Evolutionary conservation across 2,113 vertebrate genomes (phyloP).

Genomic region (Recurvirostra avosetta): DNA sequence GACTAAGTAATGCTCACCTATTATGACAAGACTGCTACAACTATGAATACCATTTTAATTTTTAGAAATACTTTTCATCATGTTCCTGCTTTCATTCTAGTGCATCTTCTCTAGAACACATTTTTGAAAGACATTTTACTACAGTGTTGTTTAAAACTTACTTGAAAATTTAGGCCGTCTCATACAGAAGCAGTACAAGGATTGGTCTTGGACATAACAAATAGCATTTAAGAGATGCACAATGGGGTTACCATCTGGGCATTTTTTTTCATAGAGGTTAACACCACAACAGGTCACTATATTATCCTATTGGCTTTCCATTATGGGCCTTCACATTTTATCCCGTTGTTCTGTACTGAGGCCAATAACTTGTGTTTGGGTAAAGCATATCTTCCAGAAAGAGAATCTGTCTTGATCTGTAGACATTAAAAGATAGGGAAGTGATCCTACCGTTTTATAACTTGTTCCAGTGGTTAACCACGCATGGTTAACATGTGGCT

Average conservation of each 20-base stretch:
- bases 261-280: neutral
- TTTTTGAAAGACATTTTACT: neutral
- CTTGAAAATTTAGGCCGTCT: neutral
- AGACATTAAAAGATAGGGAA: slow-evolving; percentile 36
- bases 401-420: neutral
- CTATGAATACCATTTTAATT: neutral
- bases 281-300: neutral
- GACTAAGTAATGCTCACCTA: neutral
- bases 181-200: neutral
- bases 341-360: neutral
- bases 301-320: neutral
- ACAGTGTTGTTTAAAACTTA: neutral
- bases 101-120: neutral
- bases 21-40: neutral
- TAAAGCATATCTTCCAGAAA: neutral
- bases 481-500: slow-evolving; percentile 37
- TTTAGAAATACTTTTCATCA: neutral
- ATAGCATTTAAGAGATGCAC: neutral
- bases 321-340: neutral
- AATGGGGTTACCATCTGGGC: neutral
- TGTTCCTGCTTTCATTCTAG: neutral
- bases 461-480: slow-evolving; percentile 55
- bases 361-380: neutral
- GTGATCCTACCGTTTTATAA: slow-evolving; percentile 36
- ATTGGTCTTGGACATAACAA: neutral